These are phyloP conservation scores for Microtus montanus DNA, from an alignment of 2,113 vertebrate genomes.

Conservation along the genomic window DNA sequence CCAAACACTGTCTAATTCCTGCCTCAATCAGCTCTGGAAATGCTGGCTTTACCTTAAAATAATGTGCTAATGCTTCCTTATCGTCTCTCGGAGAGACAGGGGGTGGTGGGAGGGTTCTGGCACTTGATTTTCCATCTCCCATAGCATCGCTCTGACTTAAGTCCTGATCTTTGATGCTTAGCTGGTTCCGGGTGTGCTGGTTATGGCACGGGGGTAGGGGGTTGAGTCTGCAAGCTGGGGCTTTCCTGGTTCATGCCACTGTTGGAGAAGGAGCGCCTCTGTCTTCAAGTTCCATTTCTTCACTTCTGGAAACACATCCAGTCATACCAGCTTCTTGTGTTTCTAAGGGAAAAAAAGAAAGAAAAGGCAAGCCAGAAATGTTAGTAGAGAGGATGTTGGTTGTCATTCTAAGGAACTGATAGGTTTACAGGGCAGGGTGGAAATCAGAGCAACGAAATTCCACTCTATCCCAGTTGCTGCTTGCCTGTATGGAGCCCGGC, in stretches of 20 bases:
- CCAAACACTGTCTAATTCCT: conserved; percentile 94
- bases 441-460: neutral
- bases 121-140: conserved; percentile 84
- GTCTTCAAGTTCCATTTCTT: conserved; percentile 47
- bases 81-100: conserved; percentile 86
- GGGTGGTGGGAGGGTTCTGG: conserved; percentile 85
- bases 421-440: neutral
- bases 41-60: conserved; percentile 91
- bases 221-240: neutral
- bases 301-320: conserved; percentile 55
- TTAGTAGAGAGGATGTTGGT: neutral
- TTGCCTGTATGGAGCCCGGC: neutral
- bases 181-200: conserved; percentile 80
- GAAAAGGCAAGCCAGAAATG: conserved; percentile 34
- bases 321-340: conserved; percentile 29
- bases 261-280: conserved; percentile 15
- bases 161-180: conserved; percentile 85
- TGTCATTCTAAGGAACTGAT: neutral
- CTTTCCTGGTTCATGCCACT: conserved; percentile 23
- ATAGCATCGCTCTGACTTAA: conserved; percentile 81
- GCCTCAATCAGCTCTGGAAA: conserved; percentile 89
- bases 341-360: conserved; percentile 47
- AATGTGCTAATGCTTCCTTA: conserved; percentile 91
- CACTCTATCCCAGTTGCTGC: neutral
- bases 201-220: neutral